Evolutionary conservation across 2,888 invertebrate species (phyloP), one percentile per base, ranked within the genome.

Genomic region (Noctua fimbriata): DNA sequence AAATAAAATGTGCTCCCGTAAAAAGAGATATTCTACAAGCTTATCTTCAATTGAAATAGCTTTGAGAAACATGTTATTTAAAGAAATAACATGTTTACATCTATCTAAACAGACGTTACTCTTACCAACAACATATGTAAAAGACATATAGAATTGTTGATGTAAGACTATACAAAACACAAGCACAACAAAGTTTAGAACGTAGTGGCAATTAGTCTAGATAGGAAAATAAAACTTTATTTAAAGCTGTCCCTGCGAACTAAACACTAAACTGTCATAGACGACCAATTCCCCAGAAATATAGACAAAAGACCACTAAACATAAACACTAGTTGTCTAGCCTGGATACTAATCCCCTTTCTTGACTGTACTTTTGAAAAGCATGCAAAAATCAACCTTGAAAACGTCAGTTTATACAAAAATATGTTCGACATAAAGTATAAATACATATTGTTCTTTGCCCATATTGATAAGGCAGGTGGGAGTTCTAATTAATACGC

Each of bases 401-500:
- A 52, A n/a, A 58, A 65, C 36, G 12, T 21, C 65, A 28, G 14
- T 24, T 32, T 21, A n/a, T 16, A 63, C 21, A 41, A 55, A 79
- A 82, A 84, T 85, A 66, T 60, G 16, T 44, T 58, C 24, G 28
- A 36, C 36, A 58, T 55, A 47, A 74, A 74, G 24, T 81, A 70
- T 70, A 55, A 32, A 41, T 69, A 49, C 60, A 60, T 24, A 78
- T 72, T 28, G 18, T 65, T 67, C 79, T 76, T 79, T 82, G 66
- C 65, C 65, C 55, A 32, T 74, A 79, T 85, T 66, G 83, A 83
- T 83, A 83, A 82, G 47, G 70, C 67, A 63, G 76, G 69, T 67
- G 74, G 74, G 52, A 32, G 36, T 79, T 65, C 41, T 85, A 85
- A 89, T 88, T 88, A 85, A 81, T 81, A 83, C 44, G 77, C 76